Evolutionary conservation across 2,888 invertebrate species (phyloP).

Genomic region (Gortyna flavago): DNA sequence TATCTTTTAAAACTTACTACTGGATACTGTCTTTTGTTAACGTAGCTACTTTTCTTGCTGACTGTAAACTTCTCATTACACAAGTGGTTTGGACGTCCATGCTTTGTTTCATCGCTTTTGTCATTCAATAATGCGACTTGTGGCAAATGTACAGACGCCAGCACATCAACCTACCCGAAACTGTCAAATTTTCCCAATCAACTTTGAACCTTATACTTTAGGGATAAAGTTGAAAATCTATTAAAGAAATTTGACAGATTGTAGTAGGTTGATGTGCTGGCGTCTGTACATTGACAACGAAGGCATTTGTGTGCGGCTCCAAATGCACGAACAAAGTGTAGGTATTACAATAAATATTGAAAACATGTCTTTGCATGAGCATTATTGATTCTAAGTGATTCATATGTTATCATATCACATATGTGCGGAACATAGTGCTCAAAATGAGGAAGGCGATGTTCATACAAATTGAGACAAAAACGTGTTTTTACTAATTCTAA

Average conservation of each 20-base stretch:
- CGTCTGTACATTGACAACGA: conserved; percentile 15
- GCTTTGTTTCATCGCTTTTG: conserved; percentile 30
- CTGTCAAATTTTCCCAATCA: too few species aligned
- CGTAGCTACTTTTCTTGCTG: conserved; percentile 13
- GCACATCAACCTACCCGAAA: too few species aligned
- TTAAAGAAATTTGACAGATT: too few species aligned
- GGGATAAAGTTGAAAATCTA: too few species aligned
- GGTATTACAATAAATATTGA: conserved; percentile 41
- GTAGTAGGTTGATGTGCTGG: too few species aligned
- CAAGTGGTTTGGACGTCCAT: neutral
- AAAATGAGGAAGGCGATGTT: conserved; percentile 18
- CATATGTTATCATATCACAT: conserved; percentile 36
- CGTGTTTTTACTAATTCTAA: neutral
- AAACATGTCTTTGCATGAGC: conserved; percentile 27
- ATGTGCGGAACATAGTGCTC: neutral
- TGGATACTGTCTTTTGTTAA: neutral
- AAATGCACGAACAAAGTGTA: conserved; percentile 42
- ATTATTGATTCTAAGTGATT: conserved; percentile 46
- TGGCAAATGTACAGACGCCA: neutral
- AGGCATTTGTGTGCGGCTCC: neutral
- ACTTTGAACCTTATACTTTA: too few species aligned
- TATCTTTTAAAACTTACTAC: neutral
- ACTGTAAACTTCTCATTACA: neutral
- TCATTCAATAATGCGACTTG: conserved; percentile 17
- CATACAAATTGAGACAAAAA: conserved; percentile 5